These are phyloP conservation scores for Philypnodon macrostomus DNA, from an alignment of 2,797 vertebrate genomes.

Conservation along the genomic window DNA sequence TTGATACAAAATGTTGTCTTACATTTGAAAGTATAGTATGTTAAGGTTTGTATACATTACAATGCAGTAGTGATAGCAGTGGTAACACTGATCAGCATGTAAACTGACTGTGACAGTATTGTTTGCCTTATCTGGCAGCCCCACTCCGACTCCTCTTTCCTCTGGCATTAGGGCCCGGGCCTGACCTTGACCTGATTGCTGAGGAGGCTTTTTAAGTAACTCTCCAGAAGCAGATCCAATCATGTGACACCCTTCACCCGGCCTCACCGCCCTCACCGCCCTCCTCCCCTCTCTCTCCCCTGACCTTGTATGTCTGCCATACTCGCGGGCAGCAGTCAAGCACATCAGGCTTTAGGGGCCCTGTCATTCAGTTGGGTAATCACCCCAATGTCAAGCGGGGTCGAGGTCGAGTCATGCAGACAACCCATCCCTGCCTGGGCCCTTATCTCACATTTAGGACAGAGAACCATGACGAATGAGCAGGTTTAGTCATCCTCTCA, in stretches of 20 bases:
- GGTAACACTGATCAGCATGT: neutral
- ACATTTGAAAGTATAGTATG: neutral
- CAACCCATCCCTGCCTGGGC: conserved; percentile 2
- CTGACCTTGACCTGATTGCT: conserved; percentile 77
- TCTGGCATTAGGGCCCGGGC: conserved; percentile 59
- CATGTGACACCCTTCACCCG: conserved; percentile 73
- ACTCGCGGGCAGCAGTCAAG: conserved; percentile 29
- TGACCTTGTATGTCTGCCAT: conserved; percentile 60
- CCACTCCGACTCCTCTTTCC: conserved; percentile 39
- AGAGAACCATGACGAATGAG: conserved; percentile 22
- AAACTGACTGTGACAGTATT: conserved; percentile 5
- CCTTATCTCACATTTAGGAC: conserved; percentile 31
- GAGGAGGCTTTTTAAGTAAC: conserved; percentile 76
- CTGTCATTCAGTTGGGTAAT: conserved; percentile 54
- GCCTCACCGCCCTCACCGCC: conserved; percentile 46
- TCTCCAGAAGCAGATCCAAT: conserved; percentile 74
- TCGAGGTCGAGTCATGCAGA: conserved; percentile 51
- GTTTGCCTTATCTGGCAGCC: conserved; percentile 9
- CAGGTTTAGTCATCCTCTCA: conserved; percentile 64
- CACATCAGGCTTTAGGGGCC: conserved; percentile 35
- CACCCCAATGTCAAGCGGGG: conserved; percentile 51
- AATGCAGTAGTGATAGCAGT: neutral
- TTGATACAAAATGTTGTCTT: no score
- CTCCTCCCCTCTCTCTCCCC: conserved; percentile 42
- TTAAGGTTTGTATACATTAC: neutral